These are phyloP conservation scores for Hipparchia sbordonii DNA, from an alignment of 2,888 invertebrate species.

Conservation along the genomic window DNA sequence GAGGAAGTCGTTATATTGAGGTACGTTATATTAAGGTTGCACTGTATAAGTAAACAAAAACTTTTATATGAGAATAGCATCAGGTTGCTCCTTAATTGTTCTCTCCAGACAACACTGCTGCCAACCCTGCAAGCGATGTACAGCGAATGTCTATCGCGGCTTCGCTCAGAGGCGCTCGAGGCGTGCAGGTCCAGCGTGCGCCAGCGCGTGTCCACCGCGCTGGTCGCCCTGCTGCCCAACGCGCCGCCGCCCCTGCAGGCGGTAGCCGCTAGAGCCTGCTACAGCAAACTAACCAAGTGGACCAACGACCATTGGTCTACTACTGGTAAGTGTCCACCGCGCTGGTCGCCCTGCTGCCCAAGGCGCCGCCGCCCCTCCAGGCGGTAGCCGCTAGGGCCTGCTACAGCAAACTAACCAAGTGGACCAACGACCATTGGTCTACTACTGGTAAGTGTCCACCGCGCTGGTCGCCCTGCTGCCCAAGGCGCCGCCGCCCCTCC, in stretches of 20 bases:
- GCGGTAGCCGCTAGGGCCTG: conserved; percentile 49
- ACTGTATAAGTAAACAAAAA: too few species aligned
- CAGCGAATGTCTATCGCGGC: conserved; percentile 44
- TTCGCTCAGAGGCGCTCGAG: conserved; percentile 45
- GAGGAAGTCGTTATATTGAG: too few species aligned
- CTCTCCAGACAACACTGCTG: conserved; percentile 48
- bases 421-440: conserved; percentile 62
- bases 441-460: conserved; percentile 45
- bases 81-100: too few species aligned
- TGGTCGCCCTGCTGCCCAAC: conserved; percentile 56
- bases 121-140: conserved; percentile 51
- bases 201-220: conserved; percentile 51
- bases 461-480: conserved; percentile 61
- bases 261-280: conserved; percentile 48
- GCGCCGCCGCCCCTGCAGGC: conserved; percentile 56
- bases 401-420: conserved; percentile 49
- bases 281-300: conserved; percentile 54
- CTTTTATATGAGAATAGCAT: too few species aligned
- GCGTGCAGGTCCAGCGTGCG: conserved; percentile 38
- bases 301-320: conserved; percentile 57
- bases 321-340: conserved; percentile 51
- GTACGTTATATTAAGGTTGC: too few species aligned
- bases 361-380: conserved; percentile 54
- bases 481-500: conserved; percentile 54
- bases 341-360: conserved; percentile 57